phyloP scores from a whole-genome alignment of 2,113 vertebrate genomes.

The Gallinago paraguaiae region DNA sequence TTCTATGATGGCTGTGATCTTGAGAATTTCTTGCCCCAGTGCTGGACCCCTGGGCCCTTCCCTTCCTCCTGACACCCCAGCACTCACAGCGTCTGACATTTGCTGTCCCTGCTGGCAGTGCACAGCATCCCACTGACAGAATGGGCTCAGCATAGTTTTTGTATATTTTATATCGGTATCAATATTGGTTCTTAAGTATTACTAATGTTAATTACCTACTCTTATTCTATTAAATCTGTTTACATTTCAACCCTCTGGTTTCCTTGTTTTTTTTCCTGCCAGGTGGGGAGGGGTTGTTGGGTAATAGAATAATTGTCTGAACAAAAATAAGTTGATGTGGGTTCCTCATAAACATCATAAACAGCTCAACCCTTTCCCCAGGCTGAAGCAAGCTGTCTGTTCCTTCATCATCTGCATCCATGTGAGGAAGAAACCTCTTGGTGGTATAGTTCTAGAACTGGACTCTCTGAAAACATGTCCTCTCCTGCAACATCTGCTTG shows the following conservation, averaged over 20 bases:
- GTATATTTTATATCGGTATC: background rate
- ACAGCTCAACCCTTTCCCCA: background rate
- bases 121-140: background rate
- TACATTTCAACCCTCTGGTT: background rate
- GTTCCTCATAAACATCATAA: background rate
- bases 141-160: background rate
- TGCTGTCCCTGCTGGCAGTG: background rate
- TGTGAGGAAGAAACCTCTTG: accelerated
- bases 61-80: background rate
- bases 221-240: background rate
- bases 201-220: background rate
- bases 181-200: background rate
- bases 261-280: background rate
- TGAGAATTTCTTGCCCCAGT: background rate
- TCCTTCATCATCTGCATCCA: background rate
- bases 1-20: background rate
- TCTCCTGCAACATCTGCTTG: background rate
- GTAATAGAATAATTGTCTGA: background rate
- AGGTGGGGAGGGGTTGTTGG: background rate
- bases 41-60: background rate
- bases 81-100: background rate
- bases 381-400: background rate
- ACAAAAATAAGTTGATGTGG: background rate
- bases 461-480: background rate
- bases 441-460: background rate